Percentiles rank a stretch among this genome's conserved stretches.
These are phyloP conservation scores for Megalonaias nervosa DNA, from an alignment of 1,140 invertebrate genomes.

Conservation along the genomic window DNA sequence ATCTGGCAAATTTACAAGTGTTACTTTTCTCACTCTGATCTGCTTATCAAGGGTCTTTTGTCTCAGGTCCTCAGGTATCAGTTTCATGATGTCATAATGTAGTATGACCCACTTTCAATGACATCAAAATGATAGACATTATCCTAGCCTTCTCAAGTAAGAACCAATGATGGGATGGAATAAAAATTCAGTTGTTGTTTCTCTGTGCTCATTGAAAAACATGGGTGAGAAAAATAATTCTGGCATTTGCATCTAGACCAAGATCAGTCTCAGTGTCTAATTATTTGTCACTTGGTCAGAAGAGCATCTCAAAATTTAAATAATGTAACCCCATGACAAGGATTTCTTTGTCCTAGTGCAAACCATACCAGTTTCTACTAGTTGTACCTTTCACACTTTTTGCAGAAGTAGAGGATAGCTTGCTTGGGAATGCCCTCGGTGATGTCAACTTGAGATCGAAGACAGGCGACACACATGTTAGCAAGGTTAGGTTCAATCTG, in stretches of 20 bases:
- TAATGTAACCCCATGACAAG: neutral
- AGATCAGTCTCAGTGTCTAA: neutral
- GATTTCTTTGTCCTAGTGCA: neutral
- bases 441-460: constrained; percentile 93
- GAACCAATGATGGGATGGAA: neutral
- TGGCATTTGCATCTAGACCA: neutral
- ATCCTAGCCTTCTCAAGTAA: neutral
- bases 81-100: no score
- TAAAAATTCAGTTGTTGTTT: neutral
- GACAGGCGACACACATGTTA: constrained; percentile 97
- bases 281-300: neutral
- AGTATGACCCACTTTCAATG: no score
- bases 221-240: no score
- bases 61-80: no score
- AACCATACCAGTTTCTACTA: neutral
- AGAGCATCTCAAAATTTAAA: no score
- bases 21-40: no score
- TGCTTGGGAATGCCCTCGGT: constrained; percentile 98
- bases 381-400: constrained; percentile 81
- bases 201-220: neutral
- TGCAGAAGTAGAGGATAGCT: constrained; percentile 73
- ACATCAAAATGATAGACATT: neutral
- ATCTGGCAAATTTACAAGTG: no score
- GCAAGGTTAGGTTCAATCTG: constrained; percentile 92
- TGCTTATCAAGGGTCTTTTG: no score